Percentiles rank a stretch among this genome's conserved stretches.
These are phyloP conservation scores for Spheniscus mendiculus DNA, from an alignment of 2,113 vertebrate genomes.

Conservation along the genomic window DNA sequence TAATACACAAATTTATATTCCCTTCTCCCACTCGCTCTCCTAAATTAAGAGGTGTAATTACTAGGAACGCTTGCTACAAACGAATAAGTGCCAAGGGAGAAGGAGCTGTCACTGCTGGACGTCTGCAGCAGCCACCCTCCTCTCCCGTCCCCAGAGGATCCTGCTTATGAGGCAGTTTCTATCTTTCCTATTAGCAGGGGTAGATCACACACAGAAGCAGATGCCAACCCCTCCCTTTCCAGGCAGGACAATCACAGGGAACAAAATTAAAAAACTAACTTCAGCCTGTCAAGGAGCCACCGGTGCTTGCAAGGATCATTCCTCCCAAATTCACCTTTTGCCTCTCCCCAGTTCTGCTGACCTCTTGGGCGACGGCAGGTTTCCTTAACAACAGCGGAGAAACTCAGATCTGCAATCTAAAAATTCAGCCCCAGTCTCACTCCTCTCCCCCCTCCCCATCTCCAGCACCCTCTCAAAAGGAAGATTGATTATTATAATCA, in stretches of 20 bases:
- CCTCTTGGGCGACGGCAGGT: neutral
- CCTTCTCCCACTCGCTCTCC: slow-evolving; percentile 68
- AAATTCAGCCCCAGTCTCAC: slow-evolving; percentile 21
- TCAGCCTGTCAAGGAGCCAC: neutral
- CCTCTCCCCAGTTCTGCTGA: neutral
- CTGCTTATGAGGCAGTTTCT: slow-evolving; percentile 37
- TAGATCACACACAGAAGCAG: neutral
- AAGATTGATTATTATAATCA: slow-evolving; percentile 67
- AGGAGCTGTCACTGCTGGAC: slow-evolving; percentile 35
- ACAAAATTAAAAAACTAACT: neutral
- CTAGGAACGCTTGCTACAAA: slow-evolving; percentile 58
- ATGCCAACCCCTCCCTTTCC: neutral
- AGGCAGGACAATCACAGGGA: neutral
- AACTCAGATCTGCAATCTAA: neutral
- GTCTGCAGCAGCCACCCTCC: slow-evolving; percentile 23
- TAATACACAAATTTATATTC: slow-evolving; percentile 73
- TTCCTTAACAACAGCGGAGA: neutral
- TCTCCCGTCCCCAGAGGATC: slow-evolving; percentile 3
- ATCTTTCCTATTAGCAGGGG: slow-evolving; percentile 21
- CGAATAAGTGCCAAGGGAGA: slow-evolving; percentile 44
- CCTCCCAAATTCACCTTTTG: neutral
- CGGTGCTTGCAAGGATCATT: neutral
- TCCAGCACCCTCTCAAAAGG: slow-evolving; percentile 40
- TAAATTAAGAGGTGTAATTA: slow-evolving; percentile 73
- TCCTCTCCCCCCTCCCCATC: neutral